Base-by-base conservation (phyloP, 2,888 invertebrate species). In the Salpingus planirostris region DNA sequence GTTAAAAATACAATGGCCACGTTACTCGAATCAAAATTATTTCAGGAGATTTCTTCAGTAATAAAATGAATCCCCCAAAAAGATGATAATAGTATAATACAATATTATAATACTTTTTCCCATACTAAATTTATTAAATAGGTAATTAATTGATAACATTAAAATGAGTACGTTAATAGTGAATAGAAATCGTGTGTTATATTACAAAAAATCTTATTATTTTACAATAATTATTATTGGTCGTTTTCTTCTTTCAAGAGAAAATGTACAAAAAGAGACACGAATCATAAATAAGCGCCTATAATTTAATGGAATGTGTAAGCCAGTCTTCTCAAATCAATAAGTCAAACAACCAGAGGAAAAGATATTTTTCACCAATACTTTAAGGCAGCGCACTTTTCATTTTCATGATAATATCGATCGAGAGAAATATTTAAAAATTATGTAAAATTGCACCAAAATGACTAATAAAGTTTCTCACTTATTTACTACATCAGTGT, bases 1-100 rank as follows among this genome's bases (percentile, higher is more conserved):
- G n/a, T n/a, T 44, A 46, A 42, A 45, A 50, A 49, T 51, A 50
- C 47, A 51, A 57, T 56, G 58, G 57, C 57, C 54, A 55, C 57
- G n/a, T n/a, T n/a, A n/a, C n/a, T n/a, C n/a, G n/a, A n/a, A n/a
- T n/a, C n/a, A n/a, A n/a, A n/a, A n/a, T n/a, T n/a, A n/a, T n/a
- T n/a, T n/a, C n/a, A n/a, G n/a, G n/a, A n/a, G n/a, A n/a, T n/a
- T n/a, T n/a, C n/a, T n/a, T n/a, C n/a, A n/a, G n/a, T n/a, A n/a
- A n/a, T n/a, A n/a, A n/a, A n/a, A n/a, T n/a, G n/a, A n/a, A n/a
- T n/a, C n/a, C n/a, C n/a, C n/a, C n/a, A n/a, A n/a, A n/a, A n/a
- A n/a, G n/a, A n/a, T n/a, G n/a, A n/a, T n/a, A n/a, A n/a, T n/a
- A n/a, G n/a, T n/a, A n/a, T n/a, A n/a, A n/a, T n/a, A n/a, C n/a